Percentiles rank a stretch among this genome's conserved stretches.
Conservation (phyloP, 2,888 invertebrate species). For the Sesamia inferens region DNA sequence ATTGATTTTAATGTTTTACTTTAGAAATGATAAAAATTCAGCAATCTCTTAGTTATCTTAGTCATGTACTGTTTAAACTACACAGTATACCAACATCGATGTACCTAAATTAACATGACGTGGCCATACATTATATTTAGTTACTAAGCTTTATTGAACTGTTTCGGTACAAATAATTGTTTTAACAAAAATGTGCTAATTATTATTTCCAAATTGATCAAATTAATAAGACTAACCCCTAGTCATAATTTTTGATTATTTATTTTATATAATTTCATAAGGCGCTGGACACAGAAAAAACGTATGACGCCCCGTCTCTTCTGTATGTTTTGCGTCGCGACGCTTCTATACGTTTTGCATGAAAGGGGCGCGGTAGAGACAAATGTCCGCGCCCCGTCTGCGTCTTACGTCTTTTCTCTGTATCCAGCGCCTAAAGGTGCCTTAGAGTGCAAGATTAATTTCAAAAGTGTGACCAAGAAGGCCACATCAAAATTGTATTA, state of each 20-base stretch:
- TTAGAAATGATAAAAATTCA: slow-evolving; percentile 15
- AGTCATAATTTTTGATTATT: slow-evolving; percentile 71
- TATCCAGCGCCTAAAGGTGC: neutral
- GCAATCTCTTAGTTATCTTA: slow-evolving; percentile 35
- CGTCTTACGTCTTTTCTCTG: no score
- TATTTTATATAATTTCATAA: slow-evolving; percentile 8
- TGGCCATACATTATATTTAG: slow-evolving; percentile 74
- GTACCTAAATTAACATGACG: slow-evolving; percentile 71
- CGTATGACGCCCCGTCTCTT: no score
- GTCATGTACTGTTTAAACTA: slow-evolving; percentile 16
- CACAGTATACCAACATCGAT: slow-evolving; percentile 43
- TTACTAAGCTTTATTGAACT: slow-evolving; percentile 50
- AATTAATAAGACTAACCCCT: slow-evolving; percentile 77
- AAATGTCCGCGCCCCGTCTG: no score
- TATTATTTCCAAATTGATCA: slow-evolving; percentile 52
- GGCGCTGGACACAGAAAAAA: no score
- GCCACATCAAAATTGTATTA: slow-evolving; percentile 15
- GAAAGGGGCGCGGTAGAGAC: no score
- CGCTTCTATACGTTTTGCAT: no score
- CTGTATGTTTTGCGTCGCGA: no score
- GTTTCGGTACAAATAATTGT: slow-evolving; percentile 58
- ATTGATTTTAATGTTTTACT: neutral
- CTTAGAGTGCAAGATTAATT: neutral
- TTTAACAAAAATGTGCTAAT: slow-evolving; percentile 55
- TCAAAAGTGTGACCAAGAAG: neutral